Evolutionary conservation across 2,888 invertebrate genomes (phyloP), one percentile per base, ranked within the genome.

Genomic region (Lithophane leautieri): DNA sequence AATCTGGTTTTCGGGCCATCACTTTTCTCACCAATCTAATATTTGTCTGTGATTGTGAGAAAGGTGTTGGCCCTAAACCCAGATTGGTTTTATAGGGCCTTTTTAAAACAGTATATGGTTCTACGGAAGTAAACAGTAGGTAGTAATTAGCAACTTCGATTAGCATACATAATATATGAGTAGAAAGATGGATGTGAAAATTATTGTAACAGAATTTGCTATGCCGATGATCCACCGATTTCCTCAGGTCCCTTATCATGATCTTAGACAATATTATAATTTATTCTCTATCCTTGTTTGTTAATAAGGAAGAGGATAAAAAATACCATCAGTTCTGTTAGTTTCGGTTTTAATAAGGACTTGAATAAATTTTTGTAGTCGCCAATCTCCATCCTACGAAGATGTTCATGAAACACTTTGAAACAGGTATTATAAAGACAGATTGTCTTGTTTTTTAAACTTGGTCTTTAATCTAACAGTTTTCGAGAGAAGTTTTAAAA

Each of bases 401-500:
- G 42, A 16, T 42, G n/a, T 9, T 25, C 19, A 42, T 19, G 11
- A 25, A 65, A n/a, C 4, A 69, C 28, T 66, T 28, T 42, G 22
- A 40, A 68, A 16, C 25, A 63, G 25, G 22, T 34, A 14, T 3
- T 34, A 16, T 16, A 47, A 14, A 34, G 6, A 56, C 19, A 19
- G 44, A n/a, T 19, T n/a, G 16, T 58, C 7, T 25, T 47, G 34
- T 70, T 22, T 34, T n/a, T 25, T 14, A 19, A 63, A 22, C 42
- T 6, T 69, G 14, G 0, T 14, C 66, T 61, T 44, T 44, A n/a
- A 44, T 25, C 12, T 11, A 44, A 56, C 0, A 28, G 28, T 9
- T 61, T 76, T 76, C 12, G n/a, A 34, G 56, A 50, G 40, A 56
- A 42, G 47, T 66, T 67, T 56, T 40, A 12, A 66, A 77, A 61